Evolutionary conservation across 2,113 vertebrate species (phyloP), one percentile per base, ranked within the genome.

Genomic region (Sula dactylatra): DNA sequence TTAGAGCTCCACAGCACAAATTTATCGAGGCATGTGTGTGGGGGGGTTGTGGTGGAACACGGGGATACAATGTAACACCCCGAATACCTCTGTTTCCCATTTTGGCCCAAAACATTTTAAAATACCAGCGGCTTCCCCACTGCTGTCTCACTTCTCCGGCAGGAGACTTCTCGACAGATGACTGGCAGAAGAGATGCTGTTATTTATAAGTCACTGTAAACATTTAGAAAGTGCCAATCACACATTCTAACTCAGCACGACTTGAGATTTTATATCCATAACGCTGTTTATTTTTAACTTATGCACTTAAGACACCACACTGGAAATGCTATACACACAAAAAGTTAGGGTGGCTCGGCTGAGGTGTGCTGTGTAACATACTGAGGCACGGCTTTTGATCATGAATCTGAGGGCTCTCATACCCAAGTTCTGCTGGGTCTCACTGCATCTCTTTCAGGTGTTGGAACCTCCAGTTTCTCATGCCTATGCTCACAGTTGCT

Each of bases 191-290:
- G 61, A 85, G 42, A 86, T 36, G 42, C 66, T 91, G 54, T 70
- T 94, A 90, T 70, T 95, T 91, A 78, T 82, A 93, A 88, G 70
- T 80, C 62, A 27, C 47, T 66, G 59, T 55, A 93, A 91, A 91
- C 36, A 73, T 87, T 87, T 77, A 77, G 55, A 40, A 90, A 73
- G 19, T 86, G 50, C 22, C n/a, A 16, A 13, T 82, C 86, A 62
- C 58, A 54, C 7, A 5, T 67, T 62, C 65, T 80, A 95, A 52
- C 36, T 85, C 8, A 0, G n/a, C 4, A 5, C 38, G 50, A 44
- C 74, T 66, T 42, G 54, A 83, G 74, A 89, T 94, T 89, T 95
- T 80, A 25, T 65, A 67, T 47, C 73, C 58, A 62, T 55, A 72
- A 50, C 24, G 45, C 31, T 93, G 36, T 76, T 93, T 87, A 76